Evolutionary conservation across 2,797 vertebrate species (phyloP).

Genomic region (Gymnoscopelus microlampas): DNA sequence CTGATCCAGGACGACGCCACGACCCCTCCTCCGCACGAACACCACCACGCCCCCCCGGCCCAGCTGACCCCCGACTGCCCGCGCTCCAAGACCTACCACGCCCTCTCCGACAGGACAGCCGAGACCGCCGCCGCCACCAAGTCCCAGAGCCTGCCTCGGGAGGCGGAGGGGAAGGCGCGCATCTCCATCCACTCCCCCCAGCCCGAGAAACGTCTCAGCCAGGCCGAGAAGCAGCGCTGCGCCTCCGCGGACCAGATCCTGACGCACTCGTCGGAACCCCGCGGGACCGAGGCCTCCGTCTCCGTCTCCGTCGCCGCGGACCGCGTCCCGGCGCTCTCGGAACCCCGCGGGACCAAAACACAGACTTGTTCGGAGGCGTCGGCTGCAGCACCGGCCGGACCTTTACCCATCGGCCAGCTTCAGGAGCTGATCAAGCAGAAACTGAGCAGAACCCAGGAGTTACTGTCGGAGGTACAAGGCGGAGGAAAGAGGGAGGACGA

Average conservation of each 20-base stretch:
- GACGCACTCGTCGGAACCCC: constrained; percentile 75
- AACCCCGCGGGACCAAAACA: too few relatives aligned
- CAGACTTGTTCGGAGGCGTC: constrained; percentile 20
- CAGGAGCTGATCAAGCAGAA: constrained; percentile 91
- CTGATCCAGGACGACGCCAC: constrained; percentile 91
- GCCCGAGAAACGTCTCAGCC: constrained; percentile 76
- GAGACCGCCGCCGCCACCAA: constrained; percentile 57
- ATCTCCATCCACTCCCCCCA: constrained; percentile 72
- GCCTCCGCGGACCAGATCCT: constrained; percentile 93
- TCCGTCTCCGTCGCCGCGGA: constrained; percentile 18
- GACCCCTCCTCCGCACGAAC: constrained; percentile 66
- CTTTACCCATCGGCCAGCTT: constrained; percentile 79
- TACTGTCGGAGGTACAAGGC: constrained; percentile 83
- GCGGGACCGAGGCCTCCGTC: constrained; percentile 25
- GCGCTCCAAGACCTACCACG: constrained; percentile 77
- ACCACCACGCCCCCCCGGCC: constrained; percentile 63
- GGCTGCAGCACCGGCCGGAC: constrained; percentile 13
- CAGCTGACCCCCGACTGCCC: constrained; percentile 65
- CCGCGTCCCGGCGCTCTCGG: constrained; percentile 17
- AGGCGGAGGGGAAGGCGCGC: constrained; percentile 65
- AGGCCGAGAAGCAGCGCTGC: constrained; percentile 86
- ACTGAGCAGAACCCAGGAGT: constrained; percentile 90
- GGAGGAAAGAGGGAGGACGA: constrained; percentile 61
- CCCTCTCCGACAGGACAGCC: constrained; percentile 13
- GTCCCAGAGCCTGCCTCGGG: constrained; percentile 78